These are phyloP conservation scores for Streblospio benedicti DNA, from an alignment of 1,140 invertebrate genomes.

Conservation along the genomic window DNA sequence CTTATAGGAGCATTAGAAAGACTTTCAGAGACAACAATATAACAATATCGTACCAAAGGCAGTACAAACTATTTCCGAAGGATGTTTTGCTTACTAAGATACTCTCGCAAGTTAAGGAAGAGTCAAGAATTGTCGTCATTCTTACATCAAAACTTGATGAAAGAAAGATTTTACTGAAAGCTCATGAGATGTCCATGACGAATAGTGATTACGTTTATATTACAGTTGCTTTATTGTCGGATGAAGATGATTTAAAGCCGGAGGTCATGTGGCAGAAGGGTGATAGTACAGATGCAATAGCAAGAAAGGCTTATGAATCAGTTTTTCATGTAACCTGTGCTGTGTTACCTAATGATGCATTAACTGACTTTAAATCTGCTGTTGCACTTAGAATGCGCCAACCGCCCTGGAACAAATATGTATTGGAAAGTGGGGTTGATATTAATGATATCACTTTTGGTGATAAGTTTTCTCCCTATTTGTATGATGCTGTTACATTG, in stretches of 20 bases:
- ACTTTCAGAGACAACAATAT: neutral
- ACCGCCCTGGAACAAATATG: slow-evolving; percentile 9
- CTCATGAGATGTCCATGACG: slow-evolving; percentile 8
- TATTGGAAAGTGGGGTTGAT: too few species aligned
- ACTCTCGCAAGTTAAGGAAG: neutral
- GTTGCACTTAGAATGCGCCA: slow-evolving; percentile 10
- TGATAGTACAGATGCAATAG: slow-evolving; percentile 3
- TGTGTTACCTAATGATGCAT: neutral
- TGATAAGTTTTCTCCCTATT: slow-evolving; percentile 35
- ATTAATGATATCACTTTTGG: too few species aligned
- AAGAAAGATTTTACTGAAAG: too few species aligned
- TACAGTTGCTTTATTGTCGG: neutral
- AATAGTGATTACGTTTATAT: slow-evolving; percentile 8
- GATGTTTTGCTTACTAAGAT: neutral
- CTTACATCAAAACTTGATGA: too few species aligned
- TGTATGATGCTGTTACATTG: slow-evolving; percentile 80
- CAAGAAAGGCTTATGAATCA: slow-evolving; percentile 12
- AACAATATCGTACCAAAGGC: neutral
- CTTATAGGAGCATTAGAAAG: neutral
- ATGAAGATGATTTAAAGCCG: neutral
- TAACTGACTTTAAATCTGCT: slow-evolving; percentile 10
- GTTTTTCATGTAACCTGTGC: slow-evolving; percentile 17
- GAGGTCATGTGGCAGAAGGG: neutral
- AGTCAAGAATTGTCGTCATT: too few species aligned
- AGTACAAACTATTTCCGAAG: neutral